Conservation (phyloP, 2,797 vertebrate species). For the Perodicticus potto region DNA sequence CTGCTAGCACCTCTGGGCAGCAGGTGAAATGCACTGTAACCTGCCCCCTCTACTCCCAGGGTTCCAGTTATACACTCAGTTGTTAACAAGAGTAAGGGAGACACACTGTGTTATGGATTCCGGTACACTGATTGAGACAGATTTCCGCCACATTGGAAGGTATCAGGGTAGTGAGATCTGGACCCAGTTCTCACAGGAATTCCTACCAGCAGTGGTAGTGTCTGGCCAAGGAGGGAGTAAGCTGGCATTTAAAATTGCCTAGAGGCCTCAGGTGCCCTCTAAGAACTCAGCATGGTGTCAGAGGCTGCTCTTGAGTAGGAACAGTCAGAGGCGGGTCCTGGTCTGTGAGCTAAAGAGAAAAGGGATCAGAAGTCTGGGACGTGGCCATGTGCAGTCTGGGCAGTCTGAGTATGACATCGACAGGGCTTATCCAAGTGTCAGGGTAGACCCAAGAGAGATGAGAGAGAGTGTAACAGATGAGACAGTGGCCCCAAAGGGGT, state of each 20-base stretch:
- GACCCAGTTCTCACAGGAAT: background rate
- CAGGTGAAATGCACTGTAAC: conserved; percentile 74
- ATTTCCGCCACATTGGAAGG: background rate
- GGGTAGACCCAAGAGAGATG: background rate
- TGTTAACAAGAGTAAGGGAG: conserved; percentile 69
- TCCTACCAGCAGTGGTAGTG: background rate
- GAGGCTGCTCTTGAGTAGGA: background rate
- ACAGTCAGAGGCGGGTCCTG: background rate
- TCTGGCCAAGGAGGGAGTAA: background rate
- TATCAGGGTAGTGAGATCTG: background rate
- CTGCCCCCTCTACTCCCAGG: conserved; percentile 75
- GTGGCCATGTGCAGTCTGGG: background rate
- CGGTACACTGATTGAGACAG: background rate
- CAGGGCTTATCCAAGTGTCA: background rate
- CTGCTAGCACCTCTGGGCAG: conserved; percentile 57
- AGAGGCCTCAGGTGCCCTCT: background rate
- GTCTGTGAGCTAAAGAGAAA: background rate
- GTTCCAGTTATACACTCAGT: conserved; percentile 67
- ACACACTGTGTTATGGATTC: background rate
- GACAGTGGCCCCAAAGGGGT: background rate
- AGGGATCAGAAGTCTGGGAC: background rate
- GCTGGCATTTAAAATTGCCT: background rate
- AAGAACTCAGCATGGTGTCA: background rate
- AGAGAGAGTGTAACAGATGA: background rate
- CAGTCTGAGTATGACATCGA: background rate